Evolutionary conservation across 2,888 invertebrate genomes (phyloP), one percentile per base, ranked within the genome.

Genomic region (Seira musarum): DNA sequence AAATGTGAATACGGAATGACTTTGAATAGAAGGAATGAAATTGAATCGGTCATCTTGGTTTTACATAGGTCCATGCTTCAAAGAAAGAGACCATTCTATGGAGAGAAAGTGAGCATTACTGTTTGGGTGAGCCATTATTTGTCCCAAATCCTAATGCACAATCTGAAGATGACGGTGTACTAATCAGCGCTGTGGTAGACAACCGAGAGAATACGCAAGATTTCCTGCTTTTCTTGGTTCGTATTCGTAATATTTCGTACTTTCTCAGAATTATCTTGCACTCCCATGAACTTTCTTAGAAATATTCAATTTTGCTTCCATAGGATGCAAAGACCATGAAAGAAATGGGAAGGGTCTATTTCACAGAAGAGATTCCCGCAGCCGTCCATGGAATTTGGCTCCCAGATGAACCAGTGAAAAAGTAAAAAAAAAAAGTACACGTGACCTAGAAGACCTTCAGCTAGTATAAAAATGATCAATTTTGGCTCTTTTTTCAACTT

Each of bases 151-250:
- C 90, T 6, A 88, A 87, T 24, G 88, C 88, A 1, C 85, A 70
- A 0, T 87, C 87, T 13, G 91, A 91, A 86, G 91, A 91, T 84
- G 90, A 90, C 77, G 91, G 90, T 21, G 85, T 88, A 1, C 65
- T 89, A 6, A 82, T 89, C 70, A 85, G 87, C 15, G 85, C 87
- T 61, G 87, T 87, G 3, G 84, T 88, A 10, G 88, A 88, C 71
- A 82, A 86, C 17, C 78, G 86, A 8, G 83, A 85, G 53, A 85
- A 82, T 35, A 68, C 80, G 21, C 84, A 85, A 19, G 87, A 87
- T 25, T 86, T 87, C 57, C 83, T 90, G 35, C 83, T 89, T 85
- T 90, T 35, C 85, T 90, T 17, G 88, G 89, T 86, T 89, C 88
- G 0, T n/a, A n/a, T n/a, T n/a, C n/a, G n/a, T n/a, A n/a, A n/a